Percentiles rank a stretch among this genome's conserved stretches.
Evolutionary conservation across 2,888 invertebrate species (phyloP).

Genomic region (Stenolophus ochropezus): DNA sequence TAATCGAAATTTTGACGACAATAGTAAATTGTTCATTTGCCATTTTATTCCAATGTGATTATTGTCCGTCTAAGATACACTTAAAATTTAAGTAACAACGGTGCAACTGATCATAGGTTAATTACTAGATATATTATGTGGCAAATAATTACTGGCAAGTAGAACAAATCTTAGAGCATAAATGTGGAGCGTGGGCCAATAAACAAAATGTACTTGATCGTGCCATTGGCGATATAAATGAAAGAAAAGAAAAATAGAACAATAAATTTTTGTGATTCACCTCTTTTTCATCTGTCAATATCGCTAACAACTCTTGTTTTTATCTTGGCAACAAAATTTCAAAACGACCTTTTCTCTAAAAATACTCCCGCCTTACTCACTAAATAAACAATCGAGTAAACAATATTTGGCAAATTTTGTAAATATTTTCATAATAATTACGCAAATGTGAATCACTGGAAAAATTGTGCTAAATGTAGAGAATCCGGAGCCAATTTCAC

Average conservation of each 20-base stretch:
- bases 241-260: neutral
- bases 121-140: too few species aligned
- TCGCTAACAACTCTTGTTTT: neutral
- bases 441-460: neutral
- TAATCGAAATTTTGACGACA: too few species aligned
- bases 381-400: constrained; percentile 14
- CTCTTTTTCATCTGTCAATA: neutral
- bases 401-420: neutral
- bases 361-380: neutral
- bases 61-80: too few species aligned
- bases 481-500: neutral
- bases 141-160: too few species aligned
- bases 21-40: too few species aligned
- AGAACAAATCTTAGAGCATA: too few species aligned
- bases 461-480: neutral
- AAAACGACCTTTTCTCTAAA: constrained; percentile 25
- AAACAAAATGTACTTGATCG: neutral
- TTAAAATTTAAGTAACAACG: too few species aligned
- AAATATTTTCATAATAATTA: neutral
- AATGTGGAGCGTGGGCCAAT: too few species aligned
- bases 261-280: neutral
- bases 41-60: too few species aligned
- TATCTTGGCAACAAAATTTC: constrained; percentile 3
- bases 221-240: neutral
- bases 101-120: too few species aligned